phyloP scores from a whole-genome alignment of 2,113 vertebrate genomes.

The Eleginops maclovinus region DNA sequence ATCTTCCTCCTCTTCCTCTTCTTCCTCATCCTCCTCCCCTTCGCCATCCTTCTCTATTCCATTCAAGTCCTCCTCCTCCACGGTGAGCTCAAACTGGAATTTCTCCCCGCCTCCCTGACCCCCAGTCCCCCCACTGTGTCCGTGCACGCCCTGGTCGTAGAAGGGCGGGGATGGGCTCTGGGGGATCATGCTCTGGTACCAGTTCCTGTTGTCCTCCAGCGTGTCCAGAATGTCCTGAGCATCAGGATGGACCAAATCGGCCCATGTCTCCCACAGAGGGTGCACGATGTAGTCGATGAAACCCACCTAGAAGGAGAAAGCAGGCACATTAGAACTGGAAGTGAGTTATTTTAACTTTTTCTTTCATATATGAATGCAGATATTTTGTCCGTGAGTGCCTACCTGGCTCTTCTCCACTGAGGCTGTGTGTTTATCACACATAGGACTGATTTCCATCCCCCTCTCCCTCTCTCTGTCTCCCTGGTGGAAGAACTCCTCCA shows the following conservation, averaged over 20 bases:
- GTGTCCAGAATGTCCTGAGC: conserved; percentile 99
- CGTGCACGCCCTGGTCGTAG: conserved; percentile 90
- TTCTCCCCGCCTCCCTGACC: conserved; percentile 89
- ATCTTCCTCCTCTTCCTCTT: conserved; percentile 85
- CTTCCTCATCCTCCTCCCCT: conserved; percentile 91
- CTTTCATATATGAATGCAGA: not conserved
- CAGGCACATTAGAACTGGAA: not conserved
- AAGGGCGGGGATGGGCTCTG: conserved; percentile 97
- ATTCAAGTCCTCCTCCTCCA: conserved; percentile 96
- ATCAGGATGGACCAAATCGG: conserved; percentile 97
- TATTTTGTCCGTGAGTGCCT: not conserved
- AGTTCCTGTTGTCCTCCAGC: conserved; percentile 98
- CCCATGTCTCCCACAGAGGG: conserved; percentile 99
- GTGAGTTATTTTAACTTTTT: not conserved
- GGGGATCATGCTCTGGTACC: conserved; percentile 99
- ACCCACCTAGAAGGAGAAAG: conserved; percentile 86
- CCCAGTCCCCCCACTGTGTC: conserved; percentile 84
- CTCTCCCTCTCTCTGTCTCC: conserved; percentile 96
- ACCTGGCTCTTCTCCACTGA: conserved; percentile 99
- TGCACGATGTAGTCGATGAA: conserved; percentile 99
- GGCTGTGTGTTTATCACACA: conserved; percentile 98
- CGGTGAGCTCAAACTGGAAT: conserved; percentile 97
- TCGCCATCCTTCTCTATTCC: conserved; percentile 91
- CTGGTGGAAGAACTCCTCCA: conserved; percentile 99
- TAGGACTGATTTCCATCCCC: conserved; percentile 98